Percentiles rank a stretch among this genome's conserved stretches.
These are phyloP conservation scores for Alloplasta piceator DNA, from an alignment of 2,888 invertebrate genomes.

Conservation along the genomic window DNA sequence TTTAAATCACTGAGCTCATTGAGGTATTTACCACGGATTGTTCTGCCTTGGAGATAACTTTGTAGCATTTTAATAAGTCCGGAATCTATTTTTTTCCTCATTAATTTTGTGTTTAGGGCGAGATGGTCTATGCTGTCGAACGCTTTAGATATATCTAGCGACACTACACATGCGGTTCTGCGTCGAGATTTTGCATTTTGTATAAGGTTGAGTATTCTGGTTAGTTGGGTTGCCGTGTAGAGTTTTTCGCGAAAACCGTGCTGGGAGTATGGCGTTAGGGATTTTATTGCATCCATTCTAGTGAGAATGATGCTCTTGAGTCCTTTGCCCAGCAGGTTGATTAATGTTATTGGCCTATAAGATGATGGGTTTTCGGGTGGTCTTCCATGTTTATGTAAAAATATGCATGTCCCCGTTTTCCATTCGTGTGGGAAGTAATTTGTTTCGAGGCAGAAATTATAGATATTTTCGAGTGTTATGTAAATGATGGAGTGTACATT, in stretches of 20 bases:
- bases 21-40: slow-evolving; percentile 37
- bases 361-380: slow-evolving; percentile 43
- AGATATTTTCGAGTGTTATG: slow-evolving; percentile 27
- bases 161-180: slow-evolving; percentile 30
- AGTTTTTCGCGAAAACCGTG: slow-evolving; percentile 41
- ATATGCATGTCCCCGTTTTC: slow-evolving; percentile 34
- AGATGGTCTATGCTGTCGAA: slow-evolving; percentile 47
- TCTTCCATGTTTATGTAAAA: slow-evolving; percentile 11
- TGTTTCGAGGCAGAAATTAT: slow-evolving; percentile 27
- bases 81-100: slow-evolving; percentile 13
- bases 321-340: slow-evolving; percentile 27
- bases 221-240: slow-evolving; percentile 31
- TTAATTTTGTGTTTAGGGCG: slow-evolving; percentile 38
- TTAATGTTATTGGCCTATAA: slow-evolving; percentile 34
- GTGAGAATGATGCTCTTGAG: slow-evolving; percentile 25
- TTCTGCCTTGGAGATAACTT: slow-evolving; percentile 37
- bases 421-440: slow-evolving; percentile 33
- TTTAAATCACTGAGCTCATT: slow-evolving; percentile 31
- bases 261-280: slow-evolving; percentile 38
- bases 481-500: slow-evolving; percentile 13
- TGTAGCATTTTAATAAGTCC: slow-evolving; percentile 43
- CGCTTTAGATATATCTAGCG: slow-evolving; percentile 49
- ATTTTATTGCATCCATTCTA: slow-evolving; percentile 35
- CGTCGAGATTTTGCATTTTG: slow-evolving; percentile 11
- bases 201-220: slow-evolving; percentile 19